phyloP scores from a whole-genome alignment of 35 echinoderm and acorn worm species.

The Anneissia japonica region DNA sequence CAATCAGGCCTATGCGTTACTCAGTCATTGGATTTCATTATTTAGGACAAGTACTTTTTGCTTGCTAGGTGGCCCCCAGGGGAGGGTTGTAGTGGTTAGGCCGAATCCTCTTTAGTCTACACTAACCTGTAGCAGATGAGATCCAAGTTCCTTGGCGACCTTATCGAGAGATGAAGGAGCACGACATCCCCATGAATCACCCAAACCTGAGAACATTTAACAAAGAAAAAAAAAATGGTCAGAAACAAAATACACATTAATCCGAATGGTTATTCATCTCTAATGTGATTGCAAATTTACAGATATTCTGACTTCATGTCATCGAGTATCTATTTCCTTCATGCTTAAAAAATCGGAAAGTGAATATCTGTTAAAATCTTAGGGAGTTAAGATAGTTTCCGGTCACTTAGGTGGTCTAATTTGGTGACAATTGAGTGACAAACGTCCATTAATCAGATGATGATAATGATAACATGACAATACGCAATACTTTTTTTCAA shows the following conservation, averaged over 20 bases:
- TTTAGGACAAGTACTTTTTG: too few relatives aligned
- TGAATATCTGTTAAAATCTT: background rate
- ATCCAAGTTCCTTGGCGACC: conserved; percentile 84
- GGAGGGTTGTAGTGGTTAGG: too few relatives aligned
- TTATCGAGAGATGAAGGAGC: conserved; percentile 53
- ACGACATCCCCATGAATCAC: conserved; percentile 93
- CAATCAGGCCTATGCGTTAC: too few relatives aligned
- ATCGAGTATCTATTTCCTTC: background rate
- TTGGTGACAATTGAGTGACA: background rate
- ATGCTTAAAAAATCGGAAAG: background rate
- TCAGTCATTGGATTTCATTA: too few relatives aligned
- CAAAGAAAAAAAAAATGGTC: conserved; percentile 4
- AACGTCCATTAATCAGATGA: too few relatives aligned
- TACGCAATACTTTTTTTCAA: too few relatives aligned
- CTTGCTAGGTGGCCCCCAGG: too few relatives aligned
- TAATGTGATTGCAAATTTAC: background rate
- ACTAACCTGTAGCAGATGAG: conserved; percentile 86
- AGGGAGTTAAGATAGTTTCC: background rate
- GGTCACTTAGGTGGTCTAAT: background rate
- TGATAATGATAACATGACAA: too few relatives aligned
- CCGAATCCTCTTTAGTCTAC: too few relatives aligned
- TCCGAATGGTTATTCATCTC: background rate
- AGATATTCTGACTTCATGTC: background rate
- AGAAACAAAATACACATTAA: background rate
- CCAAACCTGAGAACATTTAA: conserved; percentile 63